phyloP scores from a whole-genome alignment of 2,797 vertebrate species.

The Pipistrellus pipistrellus region DNA sequence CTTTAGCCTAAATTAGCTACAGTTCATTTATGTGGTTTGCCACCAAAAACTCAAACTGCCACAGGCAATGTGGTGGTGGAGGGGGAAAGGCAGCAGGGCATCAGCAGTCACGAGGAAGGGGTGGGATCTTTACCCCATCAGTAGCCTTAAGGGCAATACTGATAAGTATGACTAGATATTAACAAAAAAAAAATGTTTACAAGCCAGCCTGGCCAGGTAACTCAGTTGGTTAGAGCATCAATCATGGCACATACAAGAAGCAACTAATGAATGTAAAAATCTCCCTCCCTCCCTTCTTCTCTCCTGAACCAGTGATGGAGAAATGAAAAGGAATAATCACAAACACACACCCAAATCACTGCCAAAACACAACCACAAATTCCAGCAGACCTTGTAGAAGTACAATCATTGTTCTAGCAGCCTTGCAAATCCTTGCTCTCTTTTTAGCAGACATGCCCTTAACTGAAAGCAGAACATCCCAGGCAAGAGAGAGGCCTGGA shows the following conservation, averaged over 20 bases:
- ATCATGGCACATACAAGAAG: too few relatives aligned
- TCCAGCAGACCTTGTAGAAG: neutral
- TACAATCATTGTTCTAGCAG: neutral
- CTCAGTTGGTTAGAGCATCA: neutral
- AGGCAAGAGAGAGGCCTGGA: neutral
- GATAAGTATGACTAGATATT: neutral
- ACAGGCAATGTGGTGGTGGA: neutral
- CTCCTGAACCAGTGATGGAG: neutral
- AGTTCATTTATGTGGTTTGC: neutral
- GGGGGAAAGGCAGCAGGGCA: neutral
- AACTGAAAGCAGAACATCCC: neutral
- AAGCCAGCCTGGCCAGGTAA: neutral
- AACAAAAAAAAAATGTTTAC: neutral
- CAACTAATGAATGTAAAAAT: neutral
- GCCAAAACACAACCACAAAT: neutral
- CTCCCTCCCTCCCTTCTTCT: neutral
- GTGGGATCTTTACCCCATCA: neutral
- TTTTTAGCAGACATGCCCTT: neutral
- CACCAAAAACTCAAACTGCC: neutral
- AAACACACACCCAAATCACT: neutral
- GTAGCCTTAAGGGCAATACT: neutral
- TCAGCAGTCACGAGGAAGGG: neutral
- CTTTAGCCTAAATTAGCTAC: neutral
- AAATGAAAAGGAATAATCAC: neutral
- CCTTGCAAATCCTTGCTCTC: neutral